phyloP scores from a whole-genome alignment of 2,888 invertebrate genomes.

The Eupithecia insigniata region DNA sequence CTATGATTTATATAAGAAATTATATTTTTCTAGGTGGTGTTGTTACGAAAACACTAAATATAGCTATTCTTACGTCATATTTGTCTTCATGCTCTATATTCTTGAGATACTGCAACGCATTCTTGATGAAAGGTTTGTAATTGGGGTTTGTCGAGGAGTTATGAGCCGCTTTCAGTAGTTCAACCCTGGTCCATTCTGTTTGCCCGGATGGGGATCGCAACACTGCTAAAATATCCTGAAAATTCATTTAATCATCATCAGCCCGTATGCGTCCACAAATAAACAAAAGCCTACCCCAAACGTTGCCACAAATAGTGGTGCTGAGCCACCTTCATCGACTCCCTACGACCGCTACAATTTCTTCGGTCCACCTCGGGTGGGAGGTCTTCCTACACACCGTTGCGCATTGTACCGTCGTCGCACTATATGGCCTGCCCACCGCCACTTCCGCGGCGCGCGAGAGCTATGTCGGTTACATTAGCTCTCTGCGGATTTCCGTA shows the following conservation, averaged over 20 bases:
- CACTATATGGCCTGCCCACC: not conserved
- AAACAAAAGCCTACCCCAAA: not conserved
- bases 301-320: not conserved
- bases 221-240: not conserved
- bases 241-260: not conserved
- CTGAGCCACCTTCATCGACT: not conserved
- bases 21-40: no score
- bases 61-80: slow-evolving; percentile 18
- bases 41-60: no score
- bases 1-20: no score
- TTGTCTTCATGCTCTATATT: slow-evolving; percentile 23
- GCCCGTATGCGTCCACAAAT: not conserved
- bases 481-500: not conserved
- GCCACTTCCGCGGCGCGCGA: not conserved
- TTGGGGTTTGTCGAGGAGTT: slow-evolving; percentile 11
- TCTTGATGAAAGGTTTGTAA: slow-evolving; percentile 26
- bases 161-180: slow-evolving; percentile 24
- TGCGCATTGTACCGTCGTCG: not conserved
- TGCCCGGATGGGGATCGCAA: slow-evolving; percentile 36
- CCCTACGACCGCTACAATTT: not conserved
- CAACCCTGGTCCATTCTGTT: slow-evolving; percentile 31
- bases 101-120: slow-evolving; percentile 30
- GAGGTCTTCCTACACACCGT: not conserved
- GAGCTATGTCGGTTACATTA: not conserved
- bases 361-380: not conserved